Evolutionary conservation across 2,797 vertebrate genomes (phyloP).

Genomic region (Myoxocephalus aenaeus): DNA sequence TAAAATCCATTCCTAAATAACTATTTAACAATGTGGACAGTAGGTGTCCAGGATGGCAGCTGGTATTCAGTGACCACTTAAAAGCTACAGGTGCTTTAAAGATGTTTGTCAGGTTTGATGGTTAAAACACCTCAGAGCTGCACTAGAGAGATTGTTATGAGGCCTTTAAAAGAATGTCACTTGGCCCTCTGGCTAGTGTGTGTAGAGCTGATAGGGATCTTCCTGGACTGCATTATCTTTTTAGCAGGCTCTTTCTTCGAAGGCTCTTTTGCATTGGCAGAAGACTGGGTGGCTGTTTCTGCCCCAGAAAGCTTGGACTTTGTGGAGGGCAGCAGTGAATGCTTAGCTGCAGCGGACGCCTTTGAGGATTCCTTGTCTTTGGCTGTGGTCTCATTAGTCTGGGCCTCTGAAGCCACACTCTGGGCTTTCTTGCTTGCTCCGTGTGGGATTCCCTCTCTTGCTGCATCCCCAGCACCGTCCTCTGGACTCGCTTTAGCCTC

Average conservation of each 20-base stretch:
- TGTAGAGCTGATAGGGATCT: slow-evolving; percentile 86
- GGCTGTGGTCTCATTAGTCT: slow-evolving; percentile 66
- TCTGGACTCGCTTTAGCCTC: slow-evolving; percentile 75
- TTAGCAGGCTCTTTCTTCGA: slow-evolving; percentile 82
- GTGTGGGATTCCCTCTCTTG: slow-evolving; percentile 52
- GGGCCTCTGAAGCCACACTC: slow-evolving; percentile 76
- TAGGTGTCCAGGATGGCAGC: slow-evolving; percentile 83
- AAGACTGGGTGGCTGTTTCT: slow-evolving; percentile 79
- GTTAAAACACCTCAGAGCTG: slow-evolving; percentile 85
- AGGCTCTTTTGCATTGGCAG: slow-evolving; percentile 84
- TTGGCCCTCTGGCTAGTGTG: slow-evolving; percentile 91
- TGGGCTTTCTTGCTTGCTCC: slow-evolving; percentile 69
- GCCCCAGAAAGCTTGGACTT: slow-evolving; percentile 90
- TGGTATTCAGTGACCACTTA: slow-evolving; percentile 86
- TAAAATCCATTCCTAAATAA: slow-evolving; percentile 80
- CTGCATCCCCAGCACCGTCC: slow-evolving; percentile 71
- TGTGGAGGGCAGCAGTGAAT: slow-evolving; percentile 87
- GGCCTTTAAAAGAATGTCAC: slow-evolving; percentile 78
- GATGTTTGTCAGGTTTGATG: slow-evolving; percentile 64
- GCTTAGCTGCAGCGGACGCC: slow-evolving; percentile 85
- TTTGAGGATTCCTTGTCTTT: slow-evolving; percentile 88
- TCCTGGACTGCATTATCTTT: slow-evolving; percentile 88
- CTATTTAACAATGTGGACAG: slow-evolving; percentile 72
- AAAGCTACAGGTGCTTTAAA: slow-evolving; percentile 87
- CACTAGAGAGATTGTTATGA: slow-evolving; percentile 77